phyloP scores from a whole-genome alignment of 2,888 invertebrate genomes.

The Euplagia quadripunctaria region DNA sequence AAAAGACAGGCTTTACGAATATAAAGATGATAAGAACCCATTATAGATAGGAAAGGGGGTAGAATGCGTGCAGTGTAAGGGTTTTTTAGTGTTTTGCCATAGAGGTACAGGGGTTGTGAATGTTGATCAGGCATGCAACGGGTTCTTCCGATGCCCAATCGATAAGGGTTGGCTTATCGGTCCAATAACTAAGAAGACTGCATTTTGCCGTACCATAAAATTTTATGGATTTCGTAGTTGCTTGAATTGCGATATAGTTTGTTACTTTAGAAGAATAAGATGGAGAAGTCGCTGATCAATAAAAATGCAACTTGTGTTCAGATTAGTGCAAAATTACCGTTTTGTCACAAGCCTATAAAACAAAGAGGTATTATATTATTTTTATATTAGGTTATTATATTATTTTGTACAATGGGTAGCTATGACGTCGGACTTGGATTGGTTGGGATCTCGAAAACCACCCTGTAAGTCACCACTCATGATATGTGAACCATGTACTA shows the following conservation, averaged over 20 bases:
- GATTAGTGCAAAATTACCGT: background rate
- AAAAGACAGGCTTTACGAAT: conserved; percentile 69
- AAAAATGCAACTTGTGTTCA: background rate
- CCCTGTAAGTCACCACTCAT: no score
- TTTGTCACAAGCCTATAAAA: background rate
- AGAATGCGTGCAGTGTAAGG: conserved; percentile 53
- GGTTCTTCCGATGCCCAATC: conserved; percentile 49
- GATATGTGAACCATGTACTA: no score
- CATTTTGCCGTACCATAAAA: conserved; percentile 30
- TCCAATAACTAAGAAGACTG: conserved; percentile 28
- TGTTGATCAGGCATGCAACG: conserved; percentile 71
- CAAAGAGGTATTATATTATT: no score
- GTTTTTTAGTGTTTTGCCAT: conserved; percentile 66
- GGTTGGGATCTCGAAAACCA: no score
- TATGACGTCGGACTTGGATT: no score
- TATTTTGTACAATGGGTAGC: no score
- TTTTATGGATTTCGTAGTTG: conserved; percentile 28
- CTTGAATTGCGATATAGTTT: background rate
- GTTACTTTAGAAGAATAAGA: background rate
- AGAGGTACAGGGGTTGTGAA: conserved; percentile 61
- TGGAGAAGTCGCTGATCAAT: background rate
- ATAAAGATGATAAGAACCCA: conserved; percentile 83
- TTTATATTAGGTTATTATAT: no score
- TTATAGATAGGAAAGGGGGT: conserved; percentile 68
- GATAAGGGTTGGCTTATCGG: conserved; percentile 40